Evolutionary conservation across 2,113 vertebrate species (phyloP), one percentile per base, ranked within the genome.

Genomic region (Peromyscus leucopus): DNA sequence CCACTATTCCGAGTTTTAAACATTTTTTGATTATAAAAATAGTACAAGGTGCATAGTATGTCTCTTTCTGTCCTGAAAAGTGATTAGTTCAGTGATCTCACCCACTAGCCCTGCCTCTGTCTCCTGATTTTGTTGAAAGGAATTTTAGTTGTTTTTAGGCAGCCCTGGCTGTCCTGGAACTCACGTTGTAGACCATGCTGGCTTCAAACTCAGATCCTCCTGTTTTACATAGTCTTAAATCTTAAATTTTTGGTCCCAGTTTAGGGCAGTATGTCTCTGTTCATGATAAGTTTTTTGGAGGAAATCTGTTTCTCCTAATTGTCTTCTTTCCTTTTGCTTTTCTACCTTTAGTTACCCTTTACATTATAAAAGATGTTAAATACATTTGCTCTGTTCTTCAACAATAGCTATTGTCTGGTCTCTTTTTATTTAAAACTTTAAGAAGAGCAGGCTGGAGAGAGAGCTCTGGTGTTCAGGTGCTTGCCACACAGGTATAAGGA

Each of bases 11-110:
- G 71, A 59, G 59, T 75, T 93, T 46, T 91, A 59, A 65, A 76
- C 26, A 72, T 21, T 95, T 92, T 80, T 61, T 87, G 91, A 59
- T 59, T 67, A 69, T n/a, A 84, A 87, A 79, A 87, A 75, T 46
- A 48, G 39, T 28, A 48, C 76, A 89, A 36, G 26, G 55, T 87
- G 76, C 11, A 61, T n/a, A 55, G 19, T 63, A 48, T 63, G n/a
- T 93, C 55, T 83, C 90, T 39, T 88, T 93, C 57, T 87, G 5
- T 85, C 28, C 19, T 46, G 24, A 75, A 96, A 67, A 28, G 28
- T 91, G 42, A 90, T 16, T 19, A 94, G 51, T 48, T 96, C 36
- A 42, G 48, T 69, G 42, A 67, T 78, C 3, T 78, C 84, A 46
- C 61, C 69, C 42, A n/a, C 46, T 33, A 89, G 4, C 74, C 5